A percentile compares a stretch with the other conserved stretches of the same genome.
These are phyloP conservation scores for Eumacrocentrus americanus DNA, from an alignment of 2,888 invertebrate species.

Conservation along the genomic window DNA sequence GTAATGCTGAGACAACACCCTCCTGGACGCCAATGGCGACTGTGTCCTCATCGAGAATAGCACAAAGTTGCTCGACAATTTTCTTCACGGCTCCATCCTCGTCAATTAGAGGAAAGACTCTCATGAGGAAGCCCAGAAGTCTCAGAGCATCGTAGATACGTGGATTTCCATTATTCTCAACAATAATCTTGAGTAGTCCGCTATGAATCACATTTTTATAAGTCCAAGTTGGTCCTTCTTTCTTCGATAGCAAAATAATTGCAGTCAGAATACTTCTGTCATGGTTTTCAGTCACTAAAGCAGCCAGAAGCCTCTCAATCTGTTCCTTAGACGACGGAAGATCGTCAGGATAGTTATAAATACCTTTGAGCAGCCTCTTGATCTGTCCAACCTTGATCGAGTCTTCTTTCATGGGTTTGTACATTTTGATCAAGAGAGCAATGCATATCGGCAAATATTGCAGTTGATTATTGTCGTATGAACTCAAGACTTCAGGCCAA, in stretches of 20 bases:
- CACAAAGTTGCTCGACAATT: slow-evolving; percentile 47
- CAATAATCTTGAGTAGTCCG: slow-evolving; percentile 46
- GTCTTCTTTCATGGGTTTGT: slow-evolving; percentile 29
- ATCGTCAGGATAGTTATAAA: slow-evolving; percentile 58
- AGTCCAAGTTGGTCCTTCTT: slow-evolving; percentile 57
- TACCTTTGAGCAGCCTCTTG: slow-evolving; percentile 53
- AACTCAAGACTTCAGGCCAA: slow-evolving; percentile 63
- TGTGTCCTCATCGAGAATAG: slow-evolving; percentile 44
- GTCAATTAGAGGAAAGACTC: slow-evolving; percentile 45
- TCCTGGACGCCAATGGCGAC: slow-evolving; percentile 50
- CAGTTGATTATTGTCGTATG: slow-evolving; percentile 45
- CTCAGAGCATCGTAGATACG: slow-evolving; percentile 44
- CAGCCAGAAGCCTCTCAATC: slow-evolving; percentile 52
- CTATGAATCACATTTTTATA: slow-evolving; percentile 53
- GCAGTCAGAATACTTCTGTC: slow-evolving; percentile 43
- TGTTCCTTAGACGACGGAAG: slow-evolving; percentile 47
- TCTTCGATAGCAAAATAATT: slow-evolving; percentile 60
- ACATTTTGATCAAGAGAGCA: slow-evolving; percentile 53
- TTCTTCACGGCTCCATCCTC: slow-evolving; percentile 36
- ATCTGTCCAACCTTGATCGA: slow-evolving; percentile 53
- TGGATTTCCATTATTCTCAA: slow-evolving; percentile 39
- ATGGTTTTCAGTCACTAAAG: slow-evolving; percentile 47
- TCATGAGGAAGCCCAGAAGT: slow-evolving; percentile 48
- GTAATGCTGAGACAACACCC: slow-evolving; percentile 49
- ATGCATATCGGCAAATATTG: slow-evolving; percentile 56